Evolutionary conservation across 2,888 invertebrate genomes (phyloP).

Genomic region (Philonicus albiceps): DNA sequence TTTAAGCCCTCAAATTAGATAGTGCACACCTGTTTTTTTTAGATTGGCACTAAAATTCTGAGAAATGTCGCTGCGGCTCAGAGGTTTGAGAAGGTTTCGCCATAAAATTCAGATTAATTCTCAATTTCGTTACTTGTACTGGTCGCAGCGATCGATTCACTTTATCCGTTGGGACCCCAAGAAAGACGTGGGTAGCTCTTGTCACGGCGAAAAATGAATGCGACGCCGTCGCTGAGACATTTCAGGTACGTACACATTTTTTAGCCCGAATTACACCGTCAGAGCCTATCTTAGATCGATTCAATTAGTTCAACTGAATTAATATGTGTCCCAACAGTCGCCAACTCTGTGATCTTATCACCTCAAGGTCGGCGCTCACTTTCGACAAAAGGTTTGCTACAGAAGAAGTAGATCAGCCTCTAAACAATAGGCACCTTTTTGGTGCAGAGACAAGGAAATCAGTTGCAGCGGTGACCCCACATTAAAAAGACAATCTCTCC

Average conservation of each 20-base stretch:
- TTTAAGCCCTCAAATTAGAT: not conserved
- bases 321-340: not conserved
- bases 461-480: not conserved
- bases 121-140: not conserved
- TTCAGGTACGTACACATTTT: not conserved
- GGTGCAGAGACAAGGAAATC: constrained; percentile 14
- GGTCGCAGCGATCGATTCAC: not conserved
- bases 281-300: not conserved
- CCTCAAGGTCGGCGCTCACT: constrained; percentile 2
- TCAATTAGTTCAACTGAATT: constrained; percentile 9
- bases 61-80: not conserved
- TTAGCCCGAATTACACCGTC: not conserved
- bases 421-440: not conserved
- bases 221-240: not conserved
- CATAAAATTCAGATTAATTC: not conserved
- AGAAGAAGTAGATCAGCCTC: not conserved
- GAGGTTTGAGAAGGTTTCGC: not conserved
- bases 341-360: not conserved
- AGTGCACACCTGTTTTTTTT: not conserved
- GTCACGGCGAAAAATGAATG: not conserved
- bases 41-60: not conserved
- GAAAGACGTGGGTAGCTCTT: not conserved
- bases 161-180: not conserved
- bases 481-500: not conserved
- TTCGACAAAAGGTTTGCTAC: not conserved